Evolutionary conservation across 64 coral and sea anemone genomes (phyloP), one percentile per base, ranked within the genome.

Genomic region (Catalaphyllia jardinei): DNA sequence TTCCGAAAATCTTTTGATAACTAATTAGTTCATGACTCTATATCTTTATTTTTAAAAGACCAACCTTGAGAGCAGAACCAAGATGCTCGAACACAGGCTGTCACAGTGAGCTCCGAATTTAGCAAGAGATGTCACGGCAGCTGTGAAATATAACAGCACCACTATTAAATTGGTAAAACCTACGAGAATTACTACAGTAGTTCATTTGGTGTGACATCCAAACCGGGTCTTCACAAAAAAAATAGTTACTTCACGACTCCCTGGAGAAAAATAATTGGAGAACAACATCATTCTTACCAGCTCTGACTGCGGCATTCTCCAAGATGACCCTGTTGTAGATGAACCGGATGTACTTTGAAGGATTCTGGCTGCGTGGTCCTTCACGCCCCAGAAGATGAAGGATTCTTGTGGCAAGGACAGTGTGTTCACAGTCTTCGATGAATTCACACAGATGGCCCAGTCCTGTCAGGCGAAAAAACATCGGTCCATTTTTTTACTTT

Each of bases 31-130:
- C 42, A 46, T 7, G 42, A 46, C 42, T 46, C 42, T 0, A 6
- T 46, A 46, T 46, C 42, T 46, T 46, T 46, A 6, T 46, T 80
- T 11, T 4, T 22, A 27, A 33, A n/a, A 38, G 17, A 90, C 95
- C 4, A 60, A 98, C 96, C 96, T 94, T 74, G 96, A 98, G 10
- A 98, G 87, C 31, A 98, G 89, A 25, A 98, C 92, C 27, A 94
- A 80, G 62, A 98, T 98, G 79, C 96, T 98, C 39, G 96, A 88
- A 14, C 94, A 73, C 59, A 98, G 78, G 49, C 85, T 89, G 65
- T 98, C 96, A 79, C 96, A 94, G 76, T 98, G 96, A 78, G 96
- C 96, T 80, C 96, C 96, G 93, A 98, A 98, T 72, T 98, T 98
- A 24, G 96, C 96, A 67, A 98, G 71, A 28, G 96, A 94, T 16